A percentile compares a stretch with the other conserved stretches of the same genome.
These are phyloP conservation scores for Hylyphantes graminicola DNA, from an alignment of 1,140 invertebrate species.

Conservation along the genomic window DNA sequence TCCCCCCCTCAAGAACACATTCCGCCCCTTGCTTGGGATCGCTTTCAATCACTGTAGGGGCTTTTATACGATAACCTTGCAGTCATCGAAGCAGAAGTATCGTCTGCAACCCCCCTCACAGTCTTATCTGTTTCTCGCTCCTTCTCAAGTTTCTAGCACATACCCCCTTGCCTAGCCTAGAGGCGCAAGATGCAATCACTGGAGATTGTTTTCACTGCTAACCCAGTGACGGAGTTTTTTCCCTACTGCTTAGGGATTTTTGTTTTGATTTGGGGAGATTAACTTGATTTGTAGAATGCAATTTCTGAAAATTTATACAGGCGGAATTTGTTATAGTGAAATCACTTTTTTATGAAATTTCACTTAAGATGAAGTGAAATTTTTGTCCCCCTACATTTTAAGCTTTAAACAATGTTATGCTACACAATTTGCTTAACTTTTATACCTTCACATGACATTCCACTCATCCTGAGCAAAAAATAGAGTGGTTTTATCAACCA, in stretches of 20 bases:
- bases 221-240: slow-evolving; percentile 32
- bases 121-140: slow-evolving; percentile 37
- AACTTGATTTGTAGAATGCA: too few species aligned
- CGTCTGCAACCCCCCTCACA: slow-evolving; percentile 1
- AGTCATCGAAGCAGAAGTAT: slow-evolving; percentile 42
- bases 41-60: slow-evolving; percentile 37
- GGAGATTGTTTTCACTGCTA: slow-evolving; percentile 34
- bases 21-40: slow-evolving; percentile 20
- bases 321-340: too few species aligned
- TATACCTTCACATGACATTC: too few species aligned
- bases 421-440: too few species aligned
- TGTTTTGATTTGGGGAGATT: neutral
- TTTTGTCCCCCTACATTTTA: too few species aligned
- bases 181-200: slow-evolving; percentile 30
- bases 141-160: slow-evolving; percentile 48
- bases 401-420: too few species aligned
- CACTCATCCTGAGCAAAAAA: too few species aligned
- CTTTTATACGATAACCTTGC: slow-evolving; percentile 30
- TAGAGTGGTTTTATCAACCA: too few species aligned
- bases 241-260: slow-evolving; percentile 21
- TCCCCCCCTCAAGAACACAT: neutral
- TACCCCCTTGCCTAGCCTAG: neutral
- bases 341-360: too few species aligned
- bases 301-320: too few species aligned
- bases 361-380: too few species aligned